These are phyloP conservation scores for Acholoe squamosa DNA, from an alignment of 2,888 invertebrate species.

Conservation along the genomic window DNA sequence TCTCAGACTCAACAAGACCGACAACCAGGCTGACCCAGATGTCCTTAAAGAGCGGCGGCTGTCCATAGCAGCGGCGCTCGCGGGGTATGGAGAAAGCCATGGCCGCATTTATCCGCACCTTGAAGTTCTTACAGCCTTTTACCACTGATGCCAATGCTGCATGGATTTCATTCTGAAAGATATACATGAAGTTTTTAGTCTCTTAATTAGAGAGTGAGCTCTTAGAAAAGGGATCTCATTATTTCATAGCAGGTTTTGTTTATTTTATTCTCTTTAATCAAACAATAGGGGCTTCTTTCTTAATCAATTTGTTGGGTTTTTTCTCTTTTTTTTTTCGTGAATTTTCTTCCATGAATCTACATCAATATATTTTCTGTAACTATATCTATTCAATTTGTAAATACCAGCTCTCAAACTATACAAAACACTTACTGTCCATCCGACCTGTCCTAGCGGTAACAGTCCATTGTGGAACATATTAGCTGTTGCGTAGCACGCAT, in stretches of 20 bases:
- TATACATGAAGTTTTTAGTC: too few species aligned
- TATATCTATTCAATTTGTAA: too few species aligned
- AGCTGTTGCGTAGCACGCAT: slow-evolving; percentile 94
- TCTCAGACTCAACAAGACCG: slow-evolving; percentile 90
- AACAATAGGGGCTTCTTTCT: too few species aligned
- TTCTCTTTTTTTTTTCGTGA: too few species aligned
- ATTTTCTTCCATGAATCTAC: background rate
- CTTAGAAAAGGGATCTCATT: too few species aligned
- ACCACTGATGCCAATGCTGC: slow-evolving; percentile 87
- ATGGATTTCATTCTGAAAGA: slow-evolving; percentile 87
- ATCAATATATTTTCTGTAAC: too few species aligned
- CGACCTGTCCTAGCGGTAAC: slow-evolving; percentile 81
- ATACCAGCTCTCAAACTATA: too few species aligned
- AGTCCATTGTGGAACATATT: slow-evolving; percentile 87
- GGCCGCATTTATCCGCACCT: slow-evolving; percentile 94
- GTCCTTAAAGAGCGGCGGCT: slow-evolving; percentile 84
- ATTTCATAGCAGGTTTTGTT: too few species aligned
- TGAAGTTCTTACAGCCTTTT: slow-evolving; percentile 91
- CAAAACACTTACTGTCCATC: slow-evolving; percentile 86
- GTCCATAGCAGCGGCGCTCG: slow-evolving; percentile 88
- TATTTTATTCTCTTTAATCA: too few species aligned
- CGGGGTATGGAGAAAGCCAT: slow-evolving; percentile 87
- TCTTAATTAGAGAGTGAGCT: too few species aligned
- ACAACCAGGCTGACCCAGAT: slow-evolving; percentile 90
- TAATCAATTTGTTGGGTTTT: too few species aligned